Base-by-base conservation (phyloP, 2,113 vertebrate species). In the Proteles cristata region DNA sequence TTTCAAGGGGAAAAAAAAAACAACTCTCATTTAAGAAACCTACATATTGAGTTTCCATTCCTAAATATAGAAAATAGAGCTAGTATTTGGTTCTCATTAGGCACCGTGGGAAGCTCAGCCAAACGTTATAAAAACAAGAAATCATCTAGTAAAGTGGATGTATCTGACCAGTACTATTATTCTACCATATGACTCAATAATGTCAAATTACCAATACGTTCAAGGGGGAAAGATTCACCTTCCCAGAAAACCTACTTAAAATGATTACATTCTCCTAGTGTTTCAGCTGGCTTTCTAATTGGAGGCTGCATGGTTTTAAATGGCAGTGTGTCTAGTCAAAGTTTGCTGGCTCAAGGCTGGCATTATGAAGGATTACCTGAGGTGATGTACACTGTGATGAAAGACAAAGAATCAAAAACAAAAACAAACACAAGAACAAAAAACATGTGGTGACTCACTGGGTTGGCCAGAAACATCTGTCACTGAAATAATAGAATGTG, bases 381-480 rank as follows among this genome's bases (percentile, higher is more conserved):
- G 33, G 81, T n/a, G 23, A 39, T 35, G 9, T 35, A 66, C 73
- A 43, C 50, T 16, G 7, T 15, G 43, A 77, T 86, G 48, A 87
- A 93, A 87, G 81, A 58, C 90, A 77, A 55, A 86, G 53, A 58
- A 35, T 76, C 66, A 81, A 14, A 66, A 81, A 48, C 55, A 58
- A 58, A 53, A 53, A 53, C 50, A 50, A 50, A 17, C n/a, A n/a
- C n/a, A n/a, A n/a, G n/a, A 58, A 58, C 55, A 14, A 66, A 81
- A 55, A 50, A 50, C 19, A 69, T 8, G 17, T 71, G 43, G 84
- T 92, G 83, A 85, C 50, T 94, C 91, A 68, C 23, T 53, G 5
- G 55, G 17, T 43, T 97, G 69, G 68, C 85, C 65, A 45, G 53
- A 94, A 83, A 87, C 69, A 76, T 55, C 76, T 88, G 73, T 79